Evolutionary conservation across 2,113 vertebrate genomes (phyloP), one percentile per base, ranked within the genome.

Genomic region (Stigmatopora nigra): DNA sequence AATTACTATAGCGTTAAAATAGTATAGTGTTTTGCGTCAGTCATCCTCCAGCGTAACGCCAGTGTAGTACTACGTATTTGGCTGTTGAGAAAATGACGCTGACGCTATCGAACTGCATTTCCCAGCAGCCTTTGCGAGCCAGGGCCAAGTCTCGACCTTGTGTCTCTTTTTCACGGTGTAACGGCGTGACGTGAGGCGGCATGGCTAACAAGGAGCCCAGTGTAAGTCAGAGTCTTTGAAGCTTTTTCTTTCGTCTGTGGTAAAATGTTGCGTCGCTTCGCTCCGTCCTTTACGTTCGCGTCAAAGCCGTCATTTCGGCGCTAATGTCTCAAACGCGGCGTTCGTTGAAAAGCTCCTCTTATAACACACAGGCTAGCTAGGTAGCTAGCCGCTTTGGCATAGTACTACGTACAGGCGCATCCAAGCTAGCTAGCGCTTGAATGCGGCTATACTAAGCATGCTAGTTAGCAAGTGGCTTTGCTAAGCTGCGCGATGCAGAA

Each of bases 171-270:
- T 31, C 13, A 11, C 25, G 7, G 25, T 7, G 22, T 12, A 86
- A 87, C 70, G 53, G 71, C 64, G 53, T 53, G 61, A 71, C 64
- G 68, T 68, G n/a, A 45, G 46, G 59, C 67, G 82, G 81, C 82
- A 89, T 90, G 88, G 82, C 86, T 73, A 86, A 63, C 79, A 88
- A 85, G 71, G 86, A 88, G 38, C 86, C 84, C 0, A 88, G 60
- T 53, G 89, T 90, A 61, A 90, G 88, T 84, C 45, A 41, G 38
- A 41, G 38, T 10, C 38, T 47, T 45, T 7, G 9, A 19, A 52
- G 22, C 6, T 44, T 61, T 15, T 6, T 45, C 5, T 19, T 0
- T 61, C 14, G 2, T 3, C 22, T 31, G 8, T 31, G 22, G 13
- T 15, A 13, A 56, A 22, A 20, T 20, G 2, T 61, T 14, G 11